Base-by-base conservation (phyloP, 2,888 invertebrate genomes). In the Netelia melanura region DNA sequence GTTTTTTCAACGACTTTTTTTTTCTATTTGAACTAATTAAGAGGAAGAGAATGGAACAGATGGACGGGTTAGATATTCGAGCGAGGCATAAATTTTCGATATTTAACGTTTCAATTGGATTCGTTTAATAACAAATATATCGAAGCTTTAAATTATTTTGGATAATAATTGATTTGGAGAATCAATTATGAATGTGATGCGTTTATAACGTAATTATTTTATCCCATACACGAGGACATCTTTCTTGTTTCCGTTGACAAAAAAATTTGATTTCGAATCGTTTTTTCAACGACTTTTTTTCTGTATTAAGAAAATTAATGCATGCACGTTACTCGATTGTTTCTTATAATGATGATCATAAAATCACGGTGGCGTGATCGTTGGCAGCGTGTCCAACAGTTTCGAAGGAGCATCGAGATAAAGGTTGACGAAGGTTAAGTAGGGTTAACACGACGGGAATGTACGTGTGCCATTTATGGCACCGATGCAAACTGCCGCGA, bases 391-490 rank as follows among this genome's bases (percentile, higher is more conserved):
- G 21, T 21, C 48, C 56, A 52, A 58, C 44, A 30, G 77, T 81
- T 68, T 77, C 21, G 61, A 74, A 64, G 68, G 64, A 78, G 78
- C 72, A 72, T 78, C 74, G 83, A 76, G 67, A 72, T 74, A 67
- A 23, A 56, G 72, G 84, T 84, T 84, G 74, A 84, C 77, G 77
- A 75, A 84, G 84, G 84, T 84, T 84, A 84, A 84, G 78, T 68
- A 84, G 81, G 84, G 84, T 84, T 81, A 84, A 84, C 77, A 64
- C 72, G 78, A 62, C 64, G 67, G 54, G 83, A 84, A 65, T 76
- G 70, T 64, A 79, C 58, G 38, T 48, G 43, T 43, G 52, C 25
- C 38, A n/a, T 64, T 30, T 54, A 64, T 62, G 21, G 62, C 54
- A 67, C 30, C 70, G 44, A 67, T 61, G 43, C 52, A 64, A 58